A percentile compares a stretch with the other conserved stretches of the same genome.
Evolutionary conservation across 2,113 vertebrate species (phyloP).

Genomic region (Tetrax tetrax): DNA sequence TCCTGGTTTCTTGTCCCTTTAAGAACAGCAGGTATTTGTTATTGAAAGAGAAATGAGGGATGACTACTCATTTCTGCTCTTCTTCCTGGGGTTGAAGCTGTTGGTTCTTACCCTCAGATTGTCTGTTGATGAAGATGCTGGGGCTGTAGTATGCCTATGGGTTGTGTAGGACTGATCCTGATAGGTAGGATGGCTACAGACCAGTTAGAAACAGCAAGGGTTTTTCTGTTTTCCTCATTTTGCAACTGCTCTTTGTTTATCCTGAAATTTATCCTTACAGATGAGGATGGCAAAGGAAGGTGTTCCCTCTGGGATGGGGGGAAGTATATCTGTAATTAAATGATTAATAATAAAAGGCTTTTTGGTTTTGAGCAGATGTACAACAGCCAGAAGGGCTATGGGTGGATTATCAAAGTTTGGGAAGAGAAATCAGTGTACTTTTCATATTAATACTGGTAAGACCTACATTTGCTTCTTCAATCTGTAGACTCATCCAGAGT

Average conservation of each 20-base stretch:
- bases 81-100: neutral
- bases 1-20: neutral
- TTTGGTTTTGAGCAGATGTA: neutral
- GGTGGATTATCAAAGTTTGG: neutral
- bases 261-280: neutral
- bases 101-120: rapidly evolving
- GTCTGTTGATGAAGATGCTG: neutral
- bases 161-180: neutral
- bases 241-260: neutral
- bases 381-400: neutral
- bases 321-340: neutral
- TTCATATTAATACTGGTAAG: neutral
- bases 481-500: neutral
- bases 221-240: neutral
- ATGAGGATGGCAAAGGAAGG: neutral
- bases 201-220: neutral
- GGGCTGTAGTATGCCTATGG: neutral
- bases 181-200: neutral
- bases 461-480: neutral
- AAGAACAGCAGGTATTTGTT: neutral
- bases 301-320: no score
- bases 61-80: neutral
- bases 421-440: neutral
- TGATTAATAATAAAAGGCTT: neutral
- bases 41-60: neutral